Conservation (phyloP, 1,140 invertebrate species). For the Thaumetopoea pityocampa region DNA sequence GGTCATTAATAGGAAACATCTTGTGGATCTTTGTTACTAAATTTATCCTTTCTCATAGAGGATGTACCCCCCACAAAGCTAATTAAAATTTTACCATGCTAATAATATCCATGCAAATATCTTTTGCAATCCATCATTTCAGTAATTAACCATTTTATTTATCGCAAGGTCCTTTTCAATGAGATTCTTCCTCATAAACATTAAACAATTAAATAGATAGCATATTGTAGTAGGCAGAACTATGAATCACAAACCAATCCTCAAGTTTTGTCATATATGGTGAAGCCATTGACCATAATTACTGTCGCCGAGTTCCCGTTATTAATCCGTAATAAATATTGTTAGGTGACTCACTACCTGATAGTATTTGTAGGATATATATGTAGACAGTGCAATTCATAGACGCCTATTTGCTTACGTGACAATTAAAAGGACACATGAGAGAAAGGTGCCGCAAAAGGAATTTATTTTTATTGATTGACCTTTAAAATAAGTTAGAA, state of each 20-base stretch:
- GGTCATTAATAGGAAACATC: too few relatives aligned
- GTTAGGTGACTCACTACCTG: slow-evolving; percentile 55
- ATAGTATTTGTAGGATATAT: slow-evolving; percentile 21
- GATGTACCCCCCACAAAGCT: too few relatives aligned
- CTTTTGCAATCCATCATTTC: too few relatives aligned
- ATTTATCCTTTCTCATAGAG: too few relatives aligned
- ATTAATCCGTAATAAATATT: slow-evolving; percentile 45
- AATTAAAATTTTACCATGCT: too few relatives aligned
- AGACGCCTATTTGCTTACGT: slow-evolving; percentile 46
- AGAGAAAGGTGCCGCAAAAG: slow-evolving; percentile 26
- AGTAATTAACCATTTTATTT: slow-evolving; percentile 22
- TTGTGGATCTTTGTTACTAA: too few relatives aligned
- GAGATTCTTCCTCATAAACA: background rate
- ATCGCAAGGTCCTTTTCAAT: slow-evolving; percentile 34
- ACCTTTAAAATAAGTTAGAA: slow-evolving; percentile 10
- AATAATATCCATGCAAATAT: too few relatives aligned
- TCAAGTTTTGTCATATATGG: slow-evolving; percentile 29
- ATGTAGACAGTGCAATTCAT: background rate
- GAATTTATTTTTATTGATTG: slow-evolving; percentile 11
- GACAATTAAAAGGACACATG: slow-evolving; percentile 34
- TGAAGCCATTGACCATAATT: slow-evolving; percentile 59
- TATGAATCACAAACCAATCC: slow-evolving; percentile 8
- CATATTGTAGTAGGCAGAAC: background rate
- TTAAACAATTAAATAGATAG: slow-evolving; percentile 2
- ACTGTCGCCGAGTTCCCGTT: slow-evolving; percentile 56